Base-by-base conservation (phyloP, 2,888 invertebrate species). In the Leucania comma region DNA sequence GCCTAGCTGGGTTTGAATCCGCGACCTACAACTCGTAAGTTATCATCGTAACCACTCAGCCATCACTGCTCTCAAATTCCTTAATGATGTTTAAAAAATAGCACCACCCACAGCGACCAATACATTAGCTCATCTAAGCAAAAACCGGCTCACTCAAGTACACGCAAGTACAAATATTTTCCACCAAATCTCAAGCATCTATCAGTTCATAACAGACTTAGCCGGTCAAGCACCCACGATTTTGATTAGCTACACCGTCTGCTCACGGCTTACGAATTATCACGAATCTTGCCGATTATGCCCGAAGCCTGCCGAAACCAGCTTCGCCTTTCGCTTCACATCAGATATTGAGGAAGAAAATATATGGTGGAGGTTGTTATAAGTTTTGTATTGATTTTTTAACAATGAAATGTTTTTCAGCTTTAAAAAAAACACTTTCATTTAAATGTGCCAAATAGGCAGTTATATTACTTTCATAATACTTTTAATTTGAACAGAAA, bases 161-260 rank as follows among this genome's bases (percentile, higher is more conserved):
- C 12, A 17, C 22, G 46, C 3, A n/a, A 17, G 54, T 42, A 48
- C 38, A 67, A 67, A 75, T 65, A 70, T 54, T 62, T 62, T 80
- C 64, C 56, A 66, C 20, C n/a, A 14, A 80, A 60, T 48, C 76
- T 72, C 71, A 67, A 72, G 35, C 50, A 54, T 56, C 66, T 66
- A 67, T 72, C 50, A 61, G 56, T 38, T 54, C 57, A 48, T 60
- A 29, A 51, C 51, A 66, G 20, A 79, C 61, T 75, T 61, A 69
- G 53, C 54, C 75, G 85, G 80, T 82, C 78, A 82, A 69, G 75
- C 77, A 76, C 81, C 81, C 81, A 83, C 77, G 80, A 84, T 87
- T 78, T 83, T 83, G 86, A 88, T 88, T 88, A 75, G 86, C 74
- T 64, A 86, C 86, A 81, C 82, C 62, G 86, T 88, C 87, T 88